phyloP scores from a whole-genome alignment of 2,113 vertebrate genomes.

The Nycticryphes semicollaris region DNA sequence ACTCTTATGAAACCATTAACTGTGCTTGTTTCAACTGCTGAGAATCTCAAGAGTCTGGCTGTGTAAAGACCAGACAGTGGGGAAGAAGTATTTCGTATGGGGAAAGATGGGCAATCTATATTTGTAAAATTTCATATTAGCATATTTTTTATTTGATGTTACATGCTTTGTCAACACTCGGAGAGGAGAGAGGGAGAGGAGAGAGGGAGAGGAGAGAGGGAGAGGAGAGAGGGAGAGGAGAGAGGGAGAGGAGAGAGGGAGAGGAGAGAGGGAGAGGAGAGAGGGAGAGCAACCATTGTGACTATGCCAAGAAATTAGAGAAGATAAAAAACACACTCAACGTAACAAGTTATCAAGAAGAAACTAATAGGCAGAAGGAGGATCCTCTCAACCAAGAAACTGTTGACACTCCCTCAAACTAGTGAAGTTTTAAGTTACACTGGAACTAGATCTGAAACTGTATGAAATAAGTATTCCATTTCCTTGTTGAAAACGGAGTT shows the following conservation, averaged over 20 bases:
- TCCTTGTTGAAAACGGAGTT: neutral
- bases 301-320: neutral
- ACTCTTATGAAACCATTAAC: neutral
- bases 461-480: neutral
- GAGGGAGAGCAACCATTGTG: neutral
- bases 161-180: neutral
- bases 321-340: neutral
- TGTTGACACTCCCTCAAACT: neutral
- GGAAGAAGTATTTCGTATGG: rapidly evolving
- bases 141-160: rapidly evolving
- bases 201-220: neutral
- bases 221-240: neutral
- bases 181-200: neutral
- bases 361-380: neutral
- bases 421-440: neutral
- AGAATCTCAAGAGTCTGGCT: neutral
- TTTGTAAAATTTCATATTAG: neutral
- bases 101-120: neutral
- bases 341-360: neutral
- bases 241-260: too few relatives aligned
- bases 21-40: neutral
- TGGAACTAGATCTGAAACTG: neutral
- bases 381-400: neutral
- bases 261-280: neutral
- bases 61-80: neutral